Conservation (phyloP, 2,888 invertebrate species). For the Adela reaumurella region DNA sequence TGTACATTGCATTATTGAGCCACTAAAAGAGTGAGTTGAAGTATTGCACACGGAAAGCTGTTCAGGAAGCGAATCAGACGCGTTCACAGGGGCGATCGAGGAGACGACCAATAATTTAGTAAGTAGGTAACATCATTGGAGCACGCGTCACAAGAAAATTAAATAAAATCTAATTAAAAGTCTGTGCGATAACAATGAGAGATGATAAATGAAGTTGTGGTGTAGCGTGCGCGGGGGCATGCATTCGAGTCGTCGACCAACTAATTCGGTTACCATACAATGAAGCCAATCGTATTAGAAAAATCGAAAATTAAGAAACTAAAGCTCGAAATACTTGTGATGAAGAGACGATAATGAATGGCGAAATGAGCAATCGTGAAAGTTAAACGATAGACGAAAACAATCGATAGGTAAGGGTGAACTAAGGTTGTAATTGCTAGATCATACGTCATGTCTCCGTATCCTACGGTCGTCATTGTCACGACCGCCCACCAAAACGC, state of each 20-base stretch:
- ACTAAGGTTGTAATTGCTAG: constrained; percentile 42
- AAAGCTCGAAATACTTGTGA: neutral
- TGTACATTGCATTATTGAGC: neutral
- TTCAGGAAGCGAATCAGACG: constrained; percentile 28
- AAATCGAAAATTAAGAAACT: neutral
- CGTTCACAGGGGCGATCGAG: constrained; percentile 44
- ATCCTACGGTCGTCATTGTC: constrained; percentile 99
- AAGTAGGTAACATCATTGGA: neutral
- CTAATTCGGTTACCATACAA: neutral
- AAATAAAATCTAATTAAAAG: neutral
- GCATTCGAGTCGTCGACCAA: neutral
- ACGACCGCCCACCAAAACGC: constrained; percentile 99
- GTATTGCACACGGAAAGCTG: constrained; percentile 27
- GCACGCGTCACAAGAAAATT: neutral
- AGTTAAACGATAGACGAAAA: neutral
- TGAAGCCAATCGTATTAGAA: neutral
- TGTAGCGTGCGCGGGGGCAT: neutral
- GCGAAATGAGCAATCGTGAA: neutral
- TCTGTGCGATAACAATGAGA: no score
- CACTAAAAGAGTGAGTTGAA: constrained; percentile 20
- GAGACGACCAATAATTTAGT: neutral
- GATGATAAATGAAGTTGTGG: no score
- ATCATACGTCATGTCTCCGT: constrained; percentile 99
- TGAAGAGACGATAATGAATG: neutral
- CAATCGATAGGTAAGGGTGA: constrained; percentile 27